Evolutionary conservation across 2,113 vertebrate species (phyloP).

Genomic region (Petrocephalus microphthalmus): DNA sequence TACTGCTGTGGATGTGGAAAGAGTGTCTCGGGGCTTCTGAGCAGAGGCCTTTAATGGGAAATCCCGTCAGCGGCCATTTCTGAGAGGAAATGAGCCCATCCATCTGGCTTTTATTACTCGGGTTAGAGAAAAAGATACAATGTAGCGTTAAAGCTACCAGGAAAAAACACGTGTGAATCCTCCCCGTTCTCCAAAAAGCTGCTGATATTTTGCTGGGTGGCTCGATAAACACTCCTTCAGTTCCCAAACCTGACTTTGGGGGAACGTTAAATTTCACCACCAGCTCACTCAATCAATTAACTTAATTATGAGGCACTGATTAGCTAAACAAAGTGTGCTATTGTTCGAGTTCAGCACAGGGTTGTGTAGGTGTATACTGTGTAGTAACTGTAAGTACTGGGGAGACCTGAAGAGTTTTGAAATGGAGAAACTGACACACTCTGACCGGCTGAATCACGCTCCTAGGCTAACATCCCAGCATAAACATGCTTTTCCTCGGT

Average conservation of each 20-base stretch:
- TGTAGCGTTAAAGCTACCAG: background rate
- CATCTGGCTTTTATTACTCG: background rate
- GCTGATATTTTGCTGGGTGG: background rate
- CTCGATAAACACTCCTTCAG: background rate
- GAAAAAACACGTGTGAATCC: background rate
- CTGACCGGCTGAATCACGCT: background rate
- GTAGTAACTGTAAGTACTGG: background rate
- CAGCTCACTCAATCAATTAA: background rate
- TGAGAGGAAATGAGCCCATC: background rate
- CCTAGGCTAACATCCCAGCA: background rate
- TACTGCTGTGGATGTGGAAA: background rate
- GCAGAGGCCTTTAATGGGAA: background rate
- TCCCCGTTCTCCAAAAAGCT: background rate
- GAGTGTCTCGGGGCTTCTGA: background rate
- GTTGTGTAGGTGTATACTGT: background rate
- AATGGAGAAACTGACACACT: background rate
- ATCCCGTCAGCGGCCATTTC: background rate
- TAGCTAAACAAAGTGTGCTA: background rate
- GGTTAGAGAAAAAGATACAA: background rate
- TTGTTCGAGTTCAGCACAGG: background rate
- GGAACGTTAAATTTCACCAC: background rate
- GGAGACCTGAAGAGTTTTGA: background rate
- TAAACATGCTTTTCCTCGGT: no score
- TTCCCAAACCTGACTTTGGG: background rate
- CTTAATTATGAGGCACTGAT: background rate